phyloP scores from a whole-genome alignment of 35 echinoderm and acorn worm genomes.

The Diadema setosum region DNA sequence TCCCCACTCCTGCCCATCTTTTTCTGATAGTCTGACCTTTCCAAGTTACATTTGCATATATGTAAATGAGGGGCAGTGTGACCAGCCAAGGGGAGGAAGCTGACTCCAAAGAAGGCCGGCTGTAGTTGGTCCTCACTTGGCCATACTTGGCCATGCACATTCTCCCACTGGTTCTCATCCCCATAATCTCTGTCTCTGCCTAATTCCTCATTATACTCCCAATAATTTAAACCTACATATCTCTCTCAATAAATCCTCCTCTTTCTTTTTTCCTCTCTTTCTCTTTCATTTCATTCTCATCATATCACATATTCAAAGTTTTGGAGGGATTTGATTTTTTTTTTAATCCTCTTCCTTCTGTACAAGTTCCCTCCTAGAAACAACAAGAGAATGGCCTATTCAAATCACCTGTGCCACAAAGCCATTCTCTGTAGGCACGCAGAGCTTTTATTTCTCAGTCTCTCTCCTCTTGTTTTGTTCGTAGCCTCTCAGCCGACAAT shows the following conservation, averaged over 20 bases:
- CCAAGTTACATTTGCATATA: constrained; percentile 7
- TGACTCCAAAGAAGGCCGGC: no score
- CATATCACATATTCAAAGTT: no score
- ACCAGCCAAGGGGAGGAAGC: no score
- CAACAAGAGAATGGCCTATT: no score
- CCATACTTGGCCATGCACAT: background rate
- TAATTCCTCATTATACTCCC: background rate
- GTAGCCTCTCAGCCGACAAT: background rate
- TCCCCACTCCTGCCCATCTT: no score
- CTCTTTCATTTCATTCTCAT: no score
- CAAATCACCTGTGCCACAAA: background rate
- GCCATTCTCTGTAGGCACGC: background rate
- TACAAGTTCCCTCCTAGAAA: background rate
- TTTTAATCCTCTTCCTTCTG: background rate
- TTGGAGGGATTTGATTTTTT: background rate
- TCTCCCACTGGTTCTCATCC: background rate
- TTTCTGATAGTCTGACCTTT: background rate
- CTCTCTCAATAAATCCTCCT: background rate
- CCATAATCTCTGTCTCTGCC: background rate
- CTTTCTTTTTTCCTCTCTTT: background rate
- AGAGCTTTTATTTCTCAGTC: background rate
- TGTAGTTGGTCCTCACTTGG: no score
- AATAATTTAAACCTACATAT: background rate
- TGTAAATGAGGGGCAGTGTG: background rate
- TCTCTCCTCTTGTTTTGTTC: background rate